A percentile compares a stretch with the other conserved stretches of the same genome.
phyloP scores from a whole-genome alignment of 2,888 invertebrate species.

The Germaria angustata region DNA sequence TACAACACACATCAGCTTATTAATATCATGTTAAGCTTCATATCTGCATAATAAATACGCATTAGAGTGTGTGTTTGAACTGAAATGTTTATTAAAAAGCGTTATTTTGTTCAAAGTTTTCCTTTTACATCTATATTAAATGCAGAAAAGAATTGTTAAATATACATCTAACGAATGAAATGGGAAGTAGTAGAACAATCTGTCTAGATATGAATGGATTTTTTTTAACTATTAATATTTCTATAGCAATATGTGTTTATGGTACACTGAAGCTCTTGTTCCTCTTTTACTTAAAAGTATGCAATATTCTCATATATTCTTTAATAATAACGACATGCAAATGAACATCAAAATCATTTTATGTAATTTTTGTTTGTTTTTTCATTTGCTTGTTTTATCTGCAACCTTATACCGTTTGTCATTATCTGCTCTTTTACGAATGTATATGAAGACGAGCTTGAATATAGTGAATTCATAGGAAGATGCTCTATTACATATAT shows the following conservation, averaged over 20 bases:
- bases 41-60: neutral
- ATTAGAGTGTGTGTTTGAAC: neutral
- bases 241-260: neutral
- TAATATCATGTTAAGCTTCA: neutral
- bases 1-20: too few species aligned
- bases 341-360: neutral
- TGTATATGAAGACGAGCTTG: too few species aligned
- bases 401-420: too few species aligned
- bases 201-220: neutral
- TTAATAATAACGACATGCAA: neutral
- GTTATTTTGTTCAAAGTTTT: neutral
- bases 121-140: neutral
- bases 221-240: slow-evolving; percentile 1
- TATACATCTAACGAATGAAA: neutral
- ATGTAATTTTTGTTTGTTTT: neutral
- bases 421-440: too few species aligned
- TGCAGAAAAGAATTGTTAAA: neutral
- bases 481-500: too few species aligned
- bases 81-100: neutral
- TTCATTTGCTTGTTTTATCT: neutral
- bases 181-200: too few species aligned
- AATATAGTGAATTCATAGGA: too few species aligned
- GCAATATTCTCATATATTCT: neutral
- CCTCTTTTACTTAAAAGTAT: neutral
- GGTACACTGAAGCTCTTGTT: neutral